Evolutionary conservation across 2,797 vertebrate genomes (phyloP), one percentile per base, ranked within the genome.

Genomic region (Vespertilio murinus): DNA sequence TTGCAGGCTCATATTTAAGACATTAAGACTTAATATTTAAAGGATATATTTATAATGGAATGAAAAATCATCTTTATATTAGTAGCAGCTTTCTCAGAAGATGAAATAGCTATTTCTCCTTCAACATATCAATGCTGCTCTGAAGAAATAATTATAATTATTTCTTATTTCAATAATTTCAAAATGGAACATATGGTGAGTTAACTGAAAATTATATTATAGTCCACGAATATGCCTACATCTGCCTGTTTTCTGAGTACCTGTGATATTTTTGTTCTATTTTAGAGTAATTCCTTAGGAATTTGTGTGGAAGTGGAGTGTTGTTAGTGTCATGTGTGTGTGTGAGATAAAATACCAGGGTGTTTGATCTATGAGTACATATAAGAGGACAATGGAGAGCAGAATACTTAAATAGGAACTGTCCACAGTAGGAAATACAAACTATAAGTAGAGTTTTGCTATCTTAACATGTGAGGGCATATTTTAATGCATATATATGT

Each of bases 81-180:
- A 85, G 7, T 2, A 49, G 10, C 6, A 86, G 40, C 23, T 80
- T 83, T 75, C 45, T 92, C 56, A 69, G 28, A 94, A 85, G 40
- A 42, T 42, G 5, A 7, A 71, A 40, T 54, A 33, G 12, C 8
- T 77, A 22, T 83, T 65, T 87, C 20, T 84, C 20, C 5, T 75
- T 73, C 35, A 45, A 74, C 1, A 81, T 14, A 70, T 52, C 59
- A 78, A 75, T 47, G n/a, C 16, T 80, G 67, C 4, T 74, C 33
- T 74, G 18, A 81, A 45, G 25, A 22, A 14, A n/a, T 78, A 83
- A 64, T 47, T 59, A 52, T 18, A 69, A 81, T 65, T 54, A 88
- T 56, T 83, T 88, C 42, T 95, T 90, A 54, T 64, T 84, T 80
- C 23, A 35, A 30, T 30, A 70, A 59, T 78, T 92, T 71, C 30